Conservation (phyloP, 2,888 invertebrate species). For the Hirtodrosophila histrioides region DNA sequence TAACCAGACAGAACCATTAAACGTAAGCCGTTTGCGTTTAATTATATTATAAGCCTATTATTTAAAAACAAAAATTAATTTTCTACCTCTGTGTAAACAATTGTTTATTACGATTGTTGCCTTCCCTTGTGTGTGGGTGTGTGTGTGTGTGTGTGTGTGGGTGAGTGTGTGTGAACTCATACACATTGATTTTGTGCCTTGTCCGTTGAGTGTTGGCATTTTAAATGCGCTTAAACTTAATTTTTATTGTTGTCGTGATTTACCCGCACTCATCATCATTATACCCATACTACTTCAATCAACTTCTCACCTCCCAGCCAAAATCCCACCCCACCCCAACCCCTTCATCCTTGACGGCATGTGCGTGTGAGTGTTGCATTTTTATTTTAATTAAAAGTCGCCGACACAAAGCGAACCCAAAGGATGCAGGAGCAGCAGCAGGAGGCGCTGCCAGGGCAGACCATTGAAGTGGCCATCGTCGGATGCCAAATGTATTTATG, state of each 20-base stretch:
- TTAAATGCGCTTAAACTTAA: constrained; percentile 73
- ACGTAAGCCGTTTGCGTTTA: constrained; percentile 60
- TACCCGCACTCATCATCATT: constrained; percentile 52
- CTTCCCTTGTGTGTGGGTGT: constrained; percentile 13
- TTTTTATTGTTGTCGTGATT: constrained; percentile 76
- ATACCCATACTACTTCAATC: constrained; percentile 11
- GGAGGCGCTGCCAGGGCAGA: constrained; percentile 5
- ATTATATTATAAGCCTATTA: constrained; percentile 75
- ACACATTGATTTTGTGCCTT: constrained; percentile 65
- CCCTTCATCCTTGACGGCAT: neutral
- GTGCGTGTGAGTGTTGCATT: constrained; percentile 65
- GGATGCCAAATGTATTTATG: constrained; percentile 74
- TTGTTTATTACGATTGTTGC: constrained; percentile 58
- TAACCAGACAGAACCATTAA: constrained; percentile 20
- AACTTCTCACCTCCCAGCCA: constrained; percentile 1
- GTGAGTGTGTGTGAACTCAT: constrained; percentile 41
- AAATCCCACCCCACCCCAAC: neutral
- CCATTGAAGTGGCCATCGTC: constrained; percentile 66
- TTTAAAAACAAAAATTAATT: constrained; percentile 66
- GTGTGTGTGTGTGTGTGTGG: constrained; percentile 18
- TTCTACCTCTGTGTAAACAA: constrained; percentile 43
- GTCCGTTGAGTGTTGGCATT: constrained; percentile 54
- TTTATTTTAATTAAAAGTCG: constrained; percentile 75
- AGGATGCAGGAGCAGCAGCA: constrained; percentile 26
- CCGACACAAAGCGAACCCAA: constrained; percentile 62